A percentile compares a stretch with the other conserved stretches of the same genome.
phyloP scores from a whole-genome alignment of 2,113 vertebrate species.

The Clupea harengus region DNA sequence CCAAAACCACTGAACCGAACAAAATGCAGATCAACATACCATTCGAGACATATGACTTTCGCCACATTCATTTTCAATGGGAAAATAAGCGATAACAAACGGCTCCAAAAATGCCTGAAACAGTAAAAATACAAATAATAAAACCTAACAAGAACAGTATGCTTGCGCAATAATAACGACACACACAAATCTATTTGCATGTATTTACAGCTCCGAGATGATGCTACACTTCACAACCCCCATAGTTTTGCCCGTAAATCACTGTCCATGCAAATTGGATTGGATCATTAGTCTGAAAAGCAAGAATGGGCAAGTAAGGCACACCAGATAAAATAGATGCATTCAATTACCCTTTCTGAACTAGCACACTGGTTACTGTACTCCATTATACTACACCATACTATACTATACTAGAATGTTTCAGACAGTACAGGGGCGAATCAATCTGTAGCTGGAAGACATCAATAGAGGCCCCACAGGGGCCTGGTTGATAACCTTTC shows the following conservation, averaged over 20 bases:
- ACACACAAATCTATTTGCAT: not conserved
- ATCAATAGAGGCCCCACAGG: not conserved
- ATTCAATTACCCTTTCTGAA: not conserved
- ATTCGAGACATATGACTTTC: too few species aligned
- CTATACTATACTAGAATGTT: not conserved
- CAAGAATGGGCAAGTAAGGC: not conserved
- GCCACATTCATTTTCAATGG: too few species aligned
- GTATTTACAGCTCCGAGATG: not conserved
- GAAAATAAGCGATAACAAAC: too few species aligned
- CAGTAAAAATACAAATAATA: too few species aligned
- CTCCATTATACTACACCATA: not conserved
- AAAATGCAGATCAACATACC: too few species aligned
- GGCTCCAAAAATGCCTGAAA: too few species aligned
- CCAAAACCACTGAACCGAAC: too few species aligned
- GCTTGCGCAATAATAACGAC: not conserved
- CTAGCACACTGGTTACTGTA: not conserved
- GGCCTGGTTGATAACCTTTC: not conserved
- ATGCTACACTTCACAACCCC: not conserved
- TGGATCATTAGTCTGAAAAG: not conserved
- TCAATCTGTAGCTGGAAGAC: not conserved
- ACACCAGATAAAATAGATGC: not conserved
- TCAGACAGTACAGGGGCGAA: not conserved
- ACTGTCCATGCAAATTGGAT: constrained; percentile 8
- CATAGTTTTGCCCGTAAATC: not conserved
- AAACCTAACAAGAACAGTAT: too few species aligned